Percentiles rank a stretch among this genome's conserved stretches.
Evolutionary conservation across 1,140 invertebrate genomes (phyloP).

Genomic region (Mycetomoellerius zeteki): DNA sequence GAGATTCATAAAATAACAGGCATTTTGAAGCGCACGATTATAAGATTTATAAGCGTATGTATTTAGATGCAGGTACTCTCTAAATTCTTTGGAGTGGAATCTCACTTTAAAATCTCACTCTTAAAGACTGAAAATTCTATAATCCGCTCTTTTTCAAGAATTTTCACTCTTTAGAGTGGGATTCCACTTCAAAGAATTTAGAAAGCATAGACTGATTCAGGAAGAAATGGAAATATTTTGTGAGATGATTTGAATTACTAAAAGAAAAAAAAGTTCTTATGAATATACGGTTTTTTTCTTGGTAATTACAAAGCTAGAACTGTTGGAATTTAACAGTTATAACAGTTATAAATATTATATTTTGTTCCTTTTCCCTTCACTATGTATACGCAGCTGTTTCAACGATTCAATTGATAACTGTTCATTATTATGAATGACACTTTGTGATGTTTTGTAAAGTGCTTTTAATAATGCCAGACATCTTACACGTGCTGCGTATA

Average conservation of each 20-base stretch:
- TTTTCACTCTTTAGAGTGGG: no score
- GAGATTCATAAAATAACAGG: conserved; percentile 10
- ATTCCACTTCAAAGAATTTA: no score
- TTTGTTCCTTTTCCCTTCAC: background rate
- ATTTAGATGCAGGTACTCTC: background rate
- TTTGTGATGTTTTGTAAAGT: background rate
- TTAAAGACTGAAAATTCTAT: no score
- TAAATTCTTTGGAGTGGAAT: no score
- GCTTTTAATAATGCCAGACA: background rate
- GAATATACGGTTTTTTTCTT: background rate
- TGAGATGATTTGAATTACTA: background rate
- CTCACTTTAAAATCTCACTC: no score
- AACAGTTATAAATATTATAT: background rate
- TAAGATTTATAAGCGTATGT: background rate
- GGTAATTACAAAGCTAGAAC: background rate
- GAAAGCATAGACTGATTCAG: background rate
- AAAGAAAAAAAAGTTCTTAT: background rate
- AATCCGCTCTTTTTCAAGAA: no score
- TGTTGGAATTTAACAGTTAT: background rate
- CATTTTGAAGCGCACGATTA: conserved; percentile 3
- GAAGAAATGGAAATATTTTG: background rate
- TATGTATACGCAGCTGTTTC: background rate
- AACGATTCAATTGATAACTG: background rate
- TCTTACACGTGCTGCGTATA: background rate
- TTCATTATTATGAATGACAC: background rate